phyloP scores from a whole-genome alignment of 2,888 invertebrate species.

The Erannis defoliaria region DNA sequence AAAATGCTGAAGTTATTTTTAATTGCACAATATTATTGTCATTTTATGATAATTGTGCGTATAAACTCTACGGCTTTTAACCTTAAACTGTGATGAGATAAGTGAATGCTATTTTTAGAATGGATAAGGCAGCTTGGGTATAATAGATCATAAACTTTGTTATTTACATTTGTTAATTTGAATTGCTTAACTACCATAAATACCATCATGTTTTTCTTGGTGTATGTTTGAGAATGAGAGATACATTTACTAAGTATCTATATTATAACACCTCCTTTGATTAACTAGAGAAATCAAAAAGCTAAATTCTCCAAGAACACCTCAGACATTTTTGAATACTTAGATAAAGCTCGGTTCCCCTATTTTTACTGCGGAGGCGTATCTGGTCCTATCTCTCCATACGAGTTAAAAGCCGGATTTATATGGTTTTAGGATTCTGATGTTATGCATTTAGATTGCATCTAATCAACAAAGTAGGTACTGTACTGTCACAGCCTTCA shows the following conservation, averaged over 20 bases:
- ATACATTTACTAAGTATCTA: not conserved
- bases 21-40: constrained; percentile 8
- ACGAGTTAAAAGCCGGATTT: constrained; percentile 15
- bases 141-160: not conserved
- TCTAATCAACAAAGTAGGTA: not conserved
- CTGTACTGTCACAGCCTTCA: constrained; percentile 6
- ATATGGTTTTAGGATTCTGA: constrained; percentile 4
- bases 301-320: too few relatives aligned
- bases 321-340: not conserved
- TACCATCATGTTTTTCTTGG: not conserved
- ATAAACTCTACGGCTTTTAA: constrained; percentile 3
- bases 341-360: not conserved
- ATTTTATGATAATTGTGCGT: constrained; percentile 1
- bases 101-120: constrained; percentile 10
- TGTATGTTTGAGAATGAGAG: not conserved
- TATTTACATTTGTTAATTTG: not conserved
- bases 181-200: too few relatives aligned
- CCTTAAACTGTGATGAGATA: constrained; percentile 8
- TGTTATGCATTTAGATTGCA: constrained; percentile 9
- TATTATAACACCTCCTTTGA: not conserved
- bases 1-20: not conserved
- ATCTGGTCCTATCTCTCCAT: constrained; percentile 9
- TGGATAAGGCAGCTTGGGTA: not conserved
- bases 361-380: constrained; percentile 7
- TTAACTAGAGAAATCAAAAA: too few relatives aligned